Evolutionary conservation across 2,888 invertebrate genomes (phyloP).

Genomic region (Branchipolynoe longqiensis): DNA sequence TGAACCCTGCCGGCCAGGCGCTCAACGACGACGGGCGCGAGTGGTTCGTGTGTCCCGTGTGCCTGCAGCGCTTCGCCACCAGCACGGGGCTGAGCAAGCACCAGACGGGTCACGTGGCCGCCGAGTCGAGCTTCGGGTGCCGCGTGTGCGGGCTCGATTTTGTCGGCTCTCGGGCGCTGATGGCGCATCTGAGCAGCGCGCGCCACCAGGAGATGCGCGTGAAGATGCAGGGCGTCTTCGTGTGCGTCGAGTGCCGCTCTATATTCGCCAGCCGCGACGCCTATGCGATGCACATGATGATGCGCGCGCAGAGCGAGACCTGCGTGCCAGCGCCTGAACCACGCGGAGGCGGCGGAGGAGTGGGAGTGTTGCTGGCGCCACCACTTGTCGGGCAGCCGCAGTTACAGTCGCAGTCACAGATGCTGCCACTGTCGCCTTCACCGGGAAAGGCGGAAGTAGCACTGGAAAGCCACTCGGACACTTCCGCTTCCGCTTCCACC

Average conservation of each 20-base stretch:
- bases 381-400: no score
- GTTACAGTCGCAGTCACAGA: not conserved
- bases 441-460: not conserved
- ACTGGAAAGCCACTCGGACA: conserved; percentile 7
- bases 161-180: conserved; percentile 63
- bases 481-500: not conserved
- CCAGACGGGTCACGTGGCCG: conserved; percentile 62
- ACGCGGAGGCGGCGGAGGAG: not conserved
- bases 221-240: conserved; percentile 73
- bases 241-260: conserved; percentile 79
- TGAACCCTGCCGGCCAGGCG: conserved; percentile 56
- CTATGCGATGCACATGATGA: conserved; percentile 82
- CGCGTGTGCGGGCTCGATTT: conserved; percentile 68
- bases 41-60: conserved; percentile 67
- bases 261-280: conserved; percentile 80
- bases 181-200: conserved; percentile 67
- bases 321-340: conserved; percentile 58
- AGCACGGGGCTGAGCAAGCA: conserved; percentile 66
- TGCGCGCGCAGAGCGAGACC: conserved; percentile 78
- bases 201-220: conserved; percentile 70
- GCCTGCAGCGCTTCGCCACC: conserved; percentile 69
- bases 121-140: conserved; percentile 65
- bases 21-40: conserved; percentile 48
- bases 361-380: not conserved
- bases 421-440: not conserved